Evolutionary conservation across 2,888 invertebrate species (phyloP).

Genomic region (Podabrus alpinus): DNA sequence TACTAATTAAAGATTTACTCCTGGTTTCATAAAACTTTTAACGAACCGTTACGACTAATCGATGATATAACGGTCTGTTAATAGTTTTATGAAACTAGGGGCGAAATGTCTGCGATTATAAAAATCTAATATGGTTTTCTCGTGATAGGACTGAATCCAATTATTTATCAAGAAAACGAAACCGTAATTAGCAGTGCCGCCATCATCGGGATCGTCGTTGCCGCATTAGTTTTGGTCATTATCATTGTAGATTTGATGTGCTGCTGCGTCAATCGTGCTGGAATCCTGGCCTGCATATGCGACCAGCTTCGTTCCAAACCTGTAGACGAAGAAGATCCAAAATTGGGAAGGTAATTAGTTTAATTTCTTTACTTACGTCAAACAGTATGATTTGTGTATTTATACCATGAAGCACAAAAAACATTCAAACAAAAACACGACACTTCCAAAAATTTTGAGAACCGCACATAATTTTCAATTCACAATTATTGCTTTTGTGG

Average conservation of each 20-base stretch:
- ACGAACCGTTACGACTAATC: background rate
- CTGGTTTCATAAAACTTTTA: background rate
- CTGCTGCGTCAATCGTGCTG: slow-evolving; percentile 67
- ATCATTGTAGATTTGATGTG: slow-evolving; percentile 86
- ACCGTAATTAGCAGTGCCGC: slow-evolving; percentile 71
- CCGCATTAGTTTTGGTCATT: slow-evolving; percentile 77
- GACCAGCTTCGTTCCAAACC: slow-evolving; percentile 66
- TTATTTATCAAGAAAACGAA: slow-evolving; percentile 49
- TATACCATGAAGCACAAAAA: background rate
- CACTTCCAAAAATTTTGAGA: background rate
- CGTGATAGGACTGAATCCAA: slow-evolving; percentile 41
- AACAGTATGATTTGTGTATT: background rate
- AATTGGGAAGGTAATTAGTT: slow-evolving; percentile 73
- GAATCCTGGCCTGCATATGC: slow-evolving; percentile 71
- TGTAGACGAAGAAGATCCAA: slow-evolving; percentile 79
- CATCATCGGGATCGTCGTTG: slow-evolving; percentile 85
- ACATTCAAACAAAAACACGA: background rate
- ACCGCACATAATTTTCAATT: background rate
- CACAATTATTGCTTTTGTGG: slow-evolving; percentile 23
- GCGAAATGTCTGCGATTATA: background rate
- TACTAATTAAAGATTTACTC: slow-evolving; percentile 14
- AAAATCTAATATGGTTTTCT: slow-evolving; percentile 19
- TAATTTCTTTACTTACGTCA: background rate
- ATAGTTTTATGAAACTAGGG: too few species aligned
- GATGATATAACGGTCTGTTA: too few species aligned